Evolutionary conservation across 2,113 vertebrate genomes (phyloP).

Genomic region (Propithecus coquereli): DNA sequence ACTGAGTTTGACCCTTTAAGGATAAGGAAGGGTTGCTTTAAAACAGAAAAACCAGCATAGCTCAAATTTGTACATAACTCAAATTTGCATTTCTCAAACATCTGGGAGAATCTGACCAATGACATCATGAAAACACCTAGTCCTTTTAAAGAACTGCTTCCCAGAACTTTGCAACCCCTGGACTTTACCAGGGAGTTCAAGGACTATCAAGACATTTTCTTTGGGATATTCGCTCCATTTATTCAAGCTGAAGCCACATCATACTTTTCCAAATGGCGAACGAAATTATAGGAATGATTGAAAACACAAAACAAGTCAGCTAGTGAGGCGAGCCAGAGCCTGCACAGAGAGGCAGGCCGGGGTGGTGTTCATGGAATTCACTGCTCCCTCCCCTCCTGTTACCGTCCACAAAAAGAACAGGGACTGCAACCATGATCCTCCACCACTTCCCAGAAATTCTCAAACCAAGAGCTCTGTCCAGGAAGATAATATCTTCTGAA

Average conservation of each 20-base stretch:
- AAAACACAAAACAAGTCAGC: background rate
- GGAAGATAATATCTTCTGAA: conserved; percentile 18
- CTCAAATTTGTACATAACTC: background rate
- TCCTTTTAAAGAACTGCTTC: background rate
- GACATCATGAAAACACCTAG: background rate
- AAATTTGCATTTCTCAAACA: background rate
- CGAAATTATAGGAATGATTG: background rate
- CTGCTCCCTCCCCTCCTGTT: background rate
- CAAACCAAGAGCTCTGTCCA: conserved; percentile 19
- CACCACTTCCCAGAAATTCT: conserved; percentile 37
- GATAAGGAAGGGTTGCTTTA: background rate
- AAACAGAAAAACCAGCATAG: background rate
- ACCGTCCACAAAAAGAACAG: background rate
- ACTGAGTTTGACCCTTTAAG: background rate
- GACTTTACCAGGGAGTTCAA: background rate
- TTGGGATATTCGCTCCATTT: background rate
- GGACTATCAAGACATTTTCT: background rate
- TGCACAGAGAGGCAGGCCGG: background rate
- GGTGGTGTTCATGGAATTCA: background rate
- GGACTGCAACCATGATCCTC: background rate
- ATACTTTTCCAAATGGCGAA: background rate
- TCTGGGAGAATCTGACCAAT: background rate
- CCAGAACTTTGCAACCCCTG: background rate
- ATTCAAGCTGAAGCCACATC: background rate
- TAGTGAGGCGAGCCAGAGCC: background rate